Conservation (phyloP, 2,888 invertebrate species). For the Ophion obscuratus region DNA sequence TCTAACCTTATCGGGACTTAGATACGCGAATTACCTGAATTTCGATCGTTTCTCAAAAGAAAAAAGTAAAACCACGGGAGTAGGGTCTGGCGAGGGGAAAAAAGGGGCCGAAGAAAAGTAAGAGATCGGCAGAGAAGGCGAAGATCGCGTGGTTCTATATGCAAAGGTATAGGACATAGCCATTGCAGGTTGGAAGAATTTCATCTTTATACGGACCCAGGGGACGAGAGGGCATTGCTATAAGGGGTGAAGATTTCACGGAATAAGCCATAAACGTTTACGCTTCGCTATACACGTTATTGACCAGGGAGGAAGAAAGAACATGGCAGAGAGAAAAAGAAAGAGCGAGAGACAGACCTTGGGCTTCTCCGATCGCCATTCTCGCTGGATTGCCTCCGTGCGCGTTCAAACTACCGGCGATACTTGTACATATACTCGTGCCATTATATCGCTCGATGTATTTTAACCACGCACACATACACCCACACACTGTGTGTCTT, state of each 20-base stretch:
- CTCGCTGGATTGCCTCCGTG: conserved; percentile 61
- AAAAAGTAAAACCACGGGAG: background rate
- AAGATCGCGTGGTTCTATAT: background rate
- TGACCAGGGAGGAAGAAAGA: conserved; percentile 41
- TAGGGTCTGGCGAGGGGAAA: background rate
- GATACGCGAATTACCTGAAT: background rate
- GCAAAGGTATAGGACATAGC: background rate
- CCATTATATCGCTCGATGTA: conserved; percentile 10
- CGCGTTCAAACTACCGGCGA: conserved; percentile 56
- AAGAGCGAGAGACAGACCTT: conserved; percentile 39
- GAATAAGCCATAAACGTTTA: conserved; percentile 66
- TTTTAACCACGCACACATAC: background rate
- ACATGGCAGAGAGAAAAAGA: conserved; percentile 37
- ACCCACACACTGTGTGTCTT: conserved; percentile 5
- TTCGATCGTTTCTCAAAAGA: background rate
- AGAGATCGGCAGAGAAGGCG: background rate
- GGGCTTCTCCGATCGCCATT: conserved; percentile 33
- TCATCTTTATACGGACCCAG: conserved; percentile 56
- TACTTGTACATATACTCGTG: background rate
- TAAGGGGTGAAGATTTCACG: conserved; percentile 42
- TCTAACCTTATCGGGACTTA: too few relatives aligned
- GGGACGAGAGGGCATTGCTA: conserved; percentile 10
- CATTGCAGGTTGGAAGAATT: conserved; percentile 40
- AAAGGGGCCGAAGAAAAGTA: background rate
- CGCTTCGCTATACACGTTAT: conserved; percentile 46